Conservation (phyloP, 2,888 invertebrate genomes). For the Bedellia somnulentella region DNA sequence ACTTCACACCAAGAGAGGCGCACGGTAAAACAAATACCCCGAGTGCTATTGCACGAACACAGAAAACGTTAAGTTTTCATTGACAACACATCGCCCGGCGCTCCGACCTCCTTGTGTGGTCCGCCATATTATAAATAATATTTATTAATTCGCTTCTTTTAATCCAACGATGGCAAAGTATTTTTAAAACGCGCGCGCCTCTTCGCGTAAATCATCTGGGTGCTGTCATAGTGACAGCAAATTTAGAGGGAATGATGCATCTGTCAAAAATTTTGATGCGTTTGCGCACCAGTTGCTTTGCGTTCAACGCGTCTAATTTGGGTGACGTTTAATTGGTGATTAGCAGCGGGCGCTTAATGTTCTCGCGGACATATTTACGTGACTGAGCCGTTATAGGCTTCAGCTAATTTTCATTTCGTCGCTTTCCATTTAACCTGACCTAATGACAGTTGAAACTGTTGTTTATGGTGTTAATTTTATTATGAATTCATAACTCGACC, state of each 20-base stretch:
- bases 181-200: conserved; percentile 22
- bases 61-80: conserved; percentile 9
- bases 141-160: conserved; percentile 33
- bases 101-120: conserved; percentile 25
- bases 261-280: conserved; percentile 13
- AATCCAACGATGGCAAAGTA: conserved; percentile 23
- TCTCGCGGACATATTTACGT: conserved; percentile 26
- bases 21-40: conserved; percentile 2
- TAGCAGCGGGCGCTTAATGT: conserved; percentile 23
- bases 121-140: conserved; percentile 21
- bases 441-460: conserved; percentile 1
- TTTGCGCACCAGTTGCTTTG: conserved; percentile 4
- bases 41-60: conserved; percentile 5
- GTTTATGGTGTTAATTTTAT: conserved; percentile 4
- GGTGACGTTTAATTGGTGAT: conserved; percentile 28
- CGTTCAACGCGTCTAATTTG: conserved; percentile 16
- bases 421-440: neutral
- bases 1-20: too few species aligned
- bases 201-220: conserved; percentile 32
- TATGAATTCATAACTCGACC: conserved; percentile 15
- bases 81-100: neutral
- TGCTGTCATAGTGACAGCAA: conserved; percentile 33
- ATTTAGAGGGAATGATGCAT: conserved; percentile 35
- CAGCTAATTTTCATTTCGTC: conserved; percentile 2
- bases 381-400: conserved; percentile 9